Base-by-base conservation (phyloP, 2,888 invertebrate species). In the Trisateles emortualis region DNA sequence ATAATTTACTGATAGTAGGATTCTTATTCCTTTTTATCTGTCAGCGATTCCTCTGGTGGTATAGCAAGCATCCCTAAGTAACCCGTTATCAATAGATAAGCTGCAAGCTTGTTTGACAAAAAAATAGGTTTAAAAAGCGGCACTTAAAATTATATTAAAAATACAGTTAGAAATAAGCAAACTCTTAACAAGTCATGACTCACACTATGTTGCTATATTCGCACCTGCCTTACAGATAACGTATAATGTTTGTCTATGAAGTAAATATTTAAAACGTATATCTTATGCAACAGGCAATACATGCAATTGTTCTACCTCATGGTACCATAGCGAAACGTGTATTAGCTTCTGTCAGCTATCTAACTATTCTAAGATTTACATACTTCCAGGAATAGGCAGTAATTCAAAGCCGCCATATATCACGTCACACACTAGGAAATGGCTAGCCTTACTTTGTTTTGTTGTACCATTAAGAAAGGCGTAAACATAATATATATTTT, bases 401-500 rank as follows among this genome's bases (percentile, higher is more conserved):
- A 71, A 73, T 71, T 73, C 64, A 72, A 68, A 70, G 60, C 48
- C 42, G 57, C 53, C 54, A 54, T 66, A 64, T 59, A 62, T 68
- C 64, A 64, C 54, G 58, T 51, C 58, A 47, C 26, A 32, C 43
- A 69, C 59, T 46, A 59, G 67, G 56, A 71, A 69, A 63, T 59
- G 42, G 49, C 44, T 42, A 36, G 48, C 33, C 45, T 59, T 61
- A 59, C 62, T 69, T 62, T 63, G 46, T 59, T 60, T 53, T 64
- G 46, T 26, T 46, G 14, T 44, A 26, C 44, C 24, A 47, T 51
- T 52, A 52, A 29, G 55, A 22, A 40, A 51, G 45, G 24, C 33
- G 35, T 64, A 39, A 49, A 67, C 32, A 50, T 33, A 59, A 6
- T 8, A 3, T 32, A 14, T n/a, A 40, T 52, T 48, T 46, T 41